phyloP scores from a whole-genome alignment of 2,113 vertebrate species.

The Elephantulus edwardii region DNA sequence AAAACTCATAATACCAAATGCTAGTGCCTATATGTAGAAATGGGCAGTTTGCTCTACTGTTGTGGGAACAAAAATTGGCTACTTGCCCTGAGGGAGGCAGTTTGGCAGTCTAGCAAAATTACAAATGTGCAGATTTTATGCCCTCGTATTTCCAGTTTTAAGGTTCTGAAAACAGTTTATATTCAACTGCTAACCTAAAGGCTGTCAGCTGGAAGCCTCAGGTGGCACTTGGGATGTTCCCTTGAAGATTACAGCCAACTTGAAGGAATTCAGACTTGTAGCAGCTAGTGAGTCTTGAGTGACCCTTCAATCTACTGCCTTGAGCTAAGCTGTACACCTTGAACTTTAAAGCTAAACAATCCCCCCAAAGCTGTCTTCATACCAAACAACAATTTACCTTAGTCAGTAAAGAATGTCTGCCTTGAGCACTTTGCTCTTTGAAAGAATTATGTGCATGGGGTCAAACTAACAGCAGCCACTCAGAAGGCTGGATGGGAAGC shows the following conservation, averaged over 20 bases:
- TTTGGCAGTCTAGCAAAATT: background rate
- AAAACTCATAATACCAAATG: background rate
- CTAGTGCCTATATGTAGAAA: too few relatives aligned
- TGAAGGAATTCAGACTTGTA: background rate
- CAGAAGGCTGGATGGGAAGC: background rate
- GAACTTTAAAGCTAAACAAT: background rate
- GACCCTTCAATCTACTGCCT: background rate
- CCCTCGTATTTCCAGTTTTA: background rate
- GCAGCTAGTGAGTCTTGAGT: background rate
- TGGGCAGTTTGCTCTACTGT: background rate
- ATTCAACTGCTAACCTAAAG: background rate
- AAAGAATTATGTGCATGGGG: background rate
- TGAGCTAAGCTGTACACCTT: background rate
- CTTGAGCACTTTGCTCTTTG: background rate
- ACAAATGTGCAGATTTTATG: background rate
- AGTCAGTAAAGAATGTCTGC: background rate
- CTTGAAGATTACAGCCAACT: background rate
- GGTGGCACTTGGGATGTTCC: background rate
- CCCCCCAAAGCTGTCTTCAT: background rate
- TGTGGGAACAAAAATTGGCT: background rate
- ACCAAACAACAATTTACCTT: background rate
- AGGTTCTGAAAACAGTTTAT: background rate
- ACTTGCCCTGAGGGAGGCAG: background rate
- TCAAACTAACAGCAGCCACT: background rate
- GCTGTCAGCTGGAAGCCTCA: background rate